These are phyloP conservation scores for Parnassius glacialis DNA, from an alignment of 2,888 invertebrate genomes.

Conservation along the genomic window DNA sequence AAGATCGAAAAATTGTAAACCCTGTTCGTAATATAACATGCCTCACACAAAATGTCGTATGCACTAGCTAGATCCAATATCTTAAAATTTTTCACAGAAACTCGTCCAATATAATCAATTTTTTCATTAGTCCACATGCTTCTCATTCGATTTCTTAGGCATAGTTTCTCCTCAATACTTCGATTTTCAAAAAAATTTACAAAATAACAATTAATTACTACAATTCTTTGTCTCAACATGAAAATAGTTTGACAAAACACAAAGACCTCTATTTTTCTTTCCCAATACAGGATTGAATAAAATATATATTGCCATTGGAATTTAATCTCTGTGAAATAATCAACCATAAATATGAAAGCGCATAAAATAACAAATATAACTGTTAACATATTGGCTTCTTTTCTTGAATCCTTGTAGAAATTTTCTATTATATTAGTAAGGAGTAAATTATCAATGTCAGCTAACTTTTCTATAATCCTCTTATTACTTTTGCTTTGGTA, in stretches of 20 bases:
- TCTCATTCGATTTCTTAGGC: constrained; percentile 30
- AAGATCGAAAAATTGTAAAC: constrained; percentile 56
- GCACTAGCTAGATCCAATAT: constrained; percentile 49
- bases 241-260: constrained; percentile 9
- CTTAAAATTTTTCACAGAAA: constrained; percentile 43
- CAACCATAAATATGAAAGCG: not conserved
- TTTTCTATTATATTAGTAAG: constrained; percentile 3
- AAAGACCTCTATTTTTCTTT: constrained; percentile 12
- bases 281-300: not conserved
- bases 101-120: constrained; percentile 44
- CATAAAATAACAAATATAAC: constrained; percentile 2
- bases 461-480: constrained; percentile 40
- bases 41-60: constrained; percentile 48
- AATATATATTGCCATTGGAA: not conserved
- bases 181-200: constrained; percentile 43
- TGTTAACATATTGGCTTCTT: constrained; percentile 1
- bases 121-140: constrained; percentile 28
- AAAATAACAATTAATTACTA: constrained; percentile 48
- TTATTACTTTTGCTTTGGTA: constrained; percentile 40
- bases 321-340: not conserved
- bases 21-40: constrained; percentile 44
- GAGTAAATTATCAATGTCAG: constrained; percentile 39
- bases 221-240: constrained; percentile 36
- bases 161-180: constrained; percentile 26
- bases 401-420: not conserved